A percentile compares a stretch with the other conserved stretches of the same genome.
Conservation (phyloP, 2,113 vertebrate genomes). For the Copsychus sechellarum region DNA sequence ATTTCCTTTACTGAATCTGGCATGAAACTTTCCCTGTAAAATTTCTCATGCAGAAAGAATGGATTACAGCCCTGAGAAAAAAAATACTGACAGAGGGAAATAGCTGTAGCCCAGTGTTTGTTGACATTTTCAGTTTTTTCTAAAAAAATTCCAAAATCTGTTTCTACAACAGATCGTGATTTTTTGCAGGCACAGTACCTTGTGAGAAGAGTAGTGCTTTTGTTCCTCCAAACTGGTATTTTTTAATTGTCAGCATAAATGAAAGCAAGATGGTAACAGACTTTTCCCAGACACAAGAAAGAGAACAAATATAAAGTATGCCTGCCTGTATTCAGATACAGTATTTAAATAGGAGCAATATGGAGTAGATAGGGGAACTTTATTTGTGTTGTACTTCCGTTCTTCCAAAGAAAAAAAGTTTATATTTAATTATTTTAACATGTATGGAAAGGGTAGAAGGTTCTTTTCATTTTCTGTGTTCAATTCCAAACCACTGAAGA, state of each 20-base stretch:
- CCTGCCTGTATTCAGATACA: neutral
- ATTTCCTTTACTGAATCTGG: constrained; percentile 9
- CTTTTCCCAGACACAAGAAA: neutral
- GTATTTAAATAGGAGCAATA: neutral
- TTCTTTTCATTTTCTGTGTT: neutral
- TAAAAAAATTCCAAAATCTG: neutral
- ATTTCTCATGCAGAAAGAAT: neutral
- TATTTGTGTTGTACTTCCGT: neutral
- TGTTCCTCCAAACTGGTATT: neutral
- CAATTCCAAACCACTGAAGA: neutral
- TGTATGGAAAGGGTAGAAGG: neutral
- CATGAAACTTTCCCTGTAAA: neutral
- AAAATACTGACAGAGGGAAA: neutral
- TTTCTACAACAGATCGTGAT: neutral
- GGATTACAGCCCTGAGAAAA: neutral
- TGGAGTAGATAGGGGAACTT: neutral
- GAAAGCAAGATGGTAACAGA: constrained; percentile 19
- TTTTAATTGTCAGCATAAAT: constrained; percentile 15
- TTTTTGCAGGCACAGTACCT: neutral
- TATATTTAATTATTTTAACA: neutral
- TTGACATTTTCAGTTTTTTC: neutral
- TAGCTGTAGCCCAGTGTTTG: neutral
- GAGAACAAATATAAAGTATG: neutral
- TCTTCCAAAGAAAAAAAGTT: neutral
- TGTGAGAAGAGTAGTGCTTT: neutral